phyloP scores from a whole-genome alignment of 2,113 vertebrate genomes.

The Bufo bufo region DNA sequence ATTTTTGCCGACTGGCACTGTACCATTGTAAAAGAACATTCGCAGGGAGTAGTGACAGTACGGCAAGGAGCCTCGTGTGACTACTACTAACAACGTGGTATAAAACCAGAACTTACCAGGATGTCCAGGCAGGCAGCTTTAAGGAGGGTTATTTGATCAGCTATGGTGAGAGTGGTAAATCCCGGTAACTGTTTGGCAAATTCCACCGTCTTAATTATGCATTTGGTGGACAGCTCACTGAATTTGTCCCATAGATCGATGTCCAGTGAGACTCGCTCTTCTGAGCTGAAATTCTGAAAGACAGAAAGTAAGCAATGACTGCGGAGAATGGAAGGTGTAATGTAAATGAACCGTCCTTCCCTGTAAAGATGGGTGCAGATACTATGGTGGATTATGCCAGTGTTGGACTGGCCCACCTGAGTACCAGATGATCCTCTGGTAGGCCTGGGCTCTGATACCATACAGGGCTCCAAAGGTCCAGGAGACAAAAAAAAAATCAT shows the following conservation, averaged over 20 bases:
- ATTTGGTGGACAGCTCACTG: slow-evolving; percentile 97
- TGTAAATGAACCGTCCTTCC: background rate
- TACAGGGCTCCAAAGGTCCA: too few relatives aligned
- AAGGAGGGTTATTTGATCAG: slow-evolving; percentile 97
- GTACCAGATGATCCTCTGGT: too few relatives aligned
- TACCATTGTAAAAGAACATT: too few relatives aligned
- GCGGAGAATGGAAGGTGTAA: background rate
- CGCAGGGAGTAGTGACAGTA: too few relatives aligned
- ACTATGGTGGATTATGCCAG: background rate
- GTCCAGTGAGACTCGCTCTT: slow-evolving; percentile 90
- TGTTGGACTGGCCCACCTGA: too few relatives aligned
- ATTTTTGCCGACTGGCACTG: too few relatives aligned
- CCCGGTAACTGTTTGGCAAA: slow-evolving; percentile 97
- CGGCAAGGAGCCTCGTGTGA: too few relatives aligned
- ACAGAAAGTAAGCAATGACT: background rate
- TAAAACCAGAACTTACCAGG: slow-evolving; percentile 77
- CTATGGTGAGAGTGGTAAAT: slow-evolving; percentile 95
- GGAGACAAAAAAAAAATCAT: too few relatives aligned
- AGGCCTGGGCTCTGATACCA: too few relatives aligned
- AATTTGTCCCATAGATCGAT: slow-evolving; percentile 99
- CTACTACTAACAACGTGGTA: background rate
- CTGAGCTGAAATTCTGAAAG: slow-evolving; percentile 91
- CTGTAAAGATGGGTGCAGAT: background rate
- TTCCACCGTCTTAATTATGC: slow-evolving; percentile 99
- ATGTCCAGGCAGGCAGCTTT: slow-evolving; percentile 98